Base-by-base conservation (phyloP, 2,113 vertebrate genomes). In the Astur gentilis region DNA sequence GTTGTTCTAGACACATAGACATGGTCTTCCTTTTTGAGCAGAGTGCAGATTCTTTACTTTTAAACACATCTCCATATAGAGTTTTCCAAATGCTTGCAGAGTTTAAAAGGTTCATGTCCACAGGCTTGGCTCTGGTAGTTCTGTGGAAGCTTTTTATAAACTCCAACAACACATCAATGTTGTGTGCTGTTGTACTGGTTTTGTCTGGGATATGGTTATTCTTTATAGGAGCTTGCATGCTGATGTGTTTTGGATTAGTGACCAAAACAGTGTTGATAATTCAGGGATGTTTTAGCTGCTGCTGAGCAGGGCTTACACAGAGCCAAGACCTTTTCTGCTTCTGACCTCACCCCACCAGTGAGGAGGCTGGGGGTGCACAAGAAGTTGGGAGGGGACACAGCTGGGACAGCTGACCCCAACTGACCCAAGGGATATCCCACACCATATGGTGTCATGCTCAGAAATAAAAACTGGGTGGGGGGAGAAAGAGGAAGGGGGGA, bases 201-300 rank as follows among this genome's bases (percentile, higher is more conserved):
- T 72, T 64, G 54, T 21, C 14, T 65, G 20, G 38, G 36, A 45
- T 6, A 3, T 32, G 72, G n/a, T 13, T 80, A 0, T n/a, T n/a
- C 38, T 40, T 72, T 72, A 14, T 0, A 61, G 55, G 1, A 70
- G 65, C 25, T 58, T 3, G 18, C 10, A 19, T 0, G 0, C 4
- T 32, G 12, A 32, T 50, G 4, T 11, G 16, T 5, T 83, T 55
- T 16, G 52, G 55, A 38, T 58, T 2, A 57, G 55, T 52, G 34
- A 29, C 27, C 4, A 7, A 2, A 31, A 8, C 10, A 36, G 14
- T 1, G 50, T 3, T 52, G 70, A 1, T 52, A 66, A 65, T 27
- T 25, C 0, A 0, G 64, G 26, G 13, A 40, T 20, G 25, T 42
- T 69, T 23, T 4, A 4, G 27, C 6, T 49, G 1, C 0, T 23